A percentile compares a stretch with the other conserved stretches of the same genome.
These are phyloP conservation scores for Cinclus mexicanus DNA, from an alignment of 2,113 vertebrate genomes.

Conservation along the genomic window DNA sequence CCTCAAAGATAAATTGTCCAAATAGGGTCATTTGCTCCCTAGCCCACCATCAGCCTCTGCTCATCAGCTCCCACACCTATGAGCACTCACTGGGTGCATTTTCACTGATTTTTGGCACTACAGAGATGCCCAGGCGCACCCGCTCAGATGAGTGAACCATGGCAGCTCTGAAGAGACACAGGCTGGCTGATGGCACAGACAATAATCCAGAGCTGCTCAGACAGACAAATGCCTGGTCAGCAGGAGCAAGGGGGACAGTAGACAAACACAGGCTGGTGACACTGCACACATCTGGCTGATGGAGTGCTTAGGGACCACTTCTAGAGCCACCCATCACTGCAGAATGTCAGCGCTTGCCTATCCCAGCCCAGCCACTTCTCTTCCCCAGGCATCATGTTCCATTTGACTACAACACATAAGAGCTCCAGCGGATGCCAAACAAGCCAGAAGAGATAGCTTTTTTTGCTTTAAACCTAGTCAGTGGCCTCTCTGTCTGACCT, in stretches of 20 bases:
- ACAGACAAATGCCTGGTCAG: not conserved
- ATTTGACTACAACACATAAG: not conserved
- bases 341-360: not conserved
- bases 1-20: not conserved
- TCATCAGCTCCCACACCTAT: not conserved
- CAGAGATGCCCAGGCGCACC: not conserved
- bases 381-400: not conserved
- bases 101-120: not conserved
- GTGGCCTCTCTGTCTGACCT: not conserved
- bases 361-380: not conserved
- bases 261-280: not conserved
- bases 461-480: not conserved
- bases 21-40: not conserved
- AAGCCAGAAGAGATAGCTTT: not conserved
- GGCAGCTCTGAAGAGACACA: not conserved
- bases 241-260: not conserved
- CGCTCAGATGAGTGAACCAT: fast-evolving
- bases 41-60: not conserved
- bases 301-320: not conserved
- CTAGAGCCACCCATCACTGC: not conserved
- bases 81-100: not conserved
- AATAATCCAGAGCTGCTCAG: not conserved
- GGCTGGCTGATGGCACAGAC: not conserved
- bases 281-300: fast-evolving
- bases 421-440: not conserved